Percentiles rank a stretch among this genome's conserved stretches.
phyloP scores from a whole-genome alignment of 2,888 invertebrate species.

The Eupithecia subumbrata region DNA sequence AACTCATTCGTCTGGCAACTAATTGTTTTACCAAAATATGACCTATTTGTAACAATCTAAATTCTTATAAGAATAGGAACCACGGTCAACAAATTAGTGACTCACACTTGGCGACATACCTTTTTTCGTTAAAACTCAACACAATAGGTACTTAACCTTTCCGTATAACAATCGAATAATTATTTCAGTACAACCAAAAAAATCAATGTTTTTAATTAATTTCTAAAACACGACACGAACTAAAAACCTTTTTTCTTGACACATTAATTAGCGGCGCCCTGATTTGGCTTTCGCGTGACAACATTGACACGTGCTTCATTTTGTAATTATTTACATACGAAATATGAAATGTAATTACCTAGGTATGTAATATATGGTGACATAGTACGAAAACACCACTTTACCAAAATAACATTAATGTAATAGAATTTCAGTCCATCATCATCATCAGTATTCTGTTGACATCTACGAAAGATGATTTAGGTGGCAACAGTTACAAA shows the following conservation, averaged over 20 bases:
- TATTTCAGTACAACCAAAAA: slow-evolving; percentile 8
- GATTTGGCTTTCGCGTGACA: slow-evolving; percentile 32
- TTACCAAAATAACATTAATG: neutral
- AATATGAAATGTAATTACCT: slow-evolving; percentile 32
- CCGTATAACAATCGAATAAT: slow-evolving; percentile 5
- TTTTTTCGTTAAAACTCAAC: neutral
- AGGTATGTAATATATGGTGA: slow-evolving; percentile 1
- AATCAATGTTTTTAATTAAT: slow-evolving; percentile 27
- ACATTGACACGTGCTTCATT: slow-evolving; percentile 18
- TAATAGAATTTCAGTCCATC: neutral
- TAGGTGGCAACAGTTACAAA: too few relatives aligned
- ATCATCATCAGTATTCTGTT: too few relatives aligned
- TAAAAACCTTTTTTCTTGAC: slow-evolving; percentile 30
- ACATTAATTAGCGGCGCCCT: slow-evolving; percentile 27
- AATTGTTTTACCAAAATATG: neutral
- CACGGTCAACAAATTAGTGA: neutral
- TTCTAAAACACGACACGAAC: slow-evolving; percentile 16
- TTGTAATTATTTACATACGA: slow-evolving; percentile 32
- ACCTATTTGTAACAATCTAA: neutral
- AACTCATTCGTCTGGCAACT: neutral
- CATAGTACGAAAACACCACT: neutral
- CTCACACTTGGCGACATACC: neutral
- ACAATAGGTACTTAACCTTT: slow-evolving; percentile 9
- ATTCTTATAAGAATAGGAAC: neutral
- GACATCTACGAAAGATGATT: too few relatives aligned